Evolutionary conservation across 2,113 vertebrate species (phyloP).

Genomic region (Pelodiscus sinensis): DNA sequence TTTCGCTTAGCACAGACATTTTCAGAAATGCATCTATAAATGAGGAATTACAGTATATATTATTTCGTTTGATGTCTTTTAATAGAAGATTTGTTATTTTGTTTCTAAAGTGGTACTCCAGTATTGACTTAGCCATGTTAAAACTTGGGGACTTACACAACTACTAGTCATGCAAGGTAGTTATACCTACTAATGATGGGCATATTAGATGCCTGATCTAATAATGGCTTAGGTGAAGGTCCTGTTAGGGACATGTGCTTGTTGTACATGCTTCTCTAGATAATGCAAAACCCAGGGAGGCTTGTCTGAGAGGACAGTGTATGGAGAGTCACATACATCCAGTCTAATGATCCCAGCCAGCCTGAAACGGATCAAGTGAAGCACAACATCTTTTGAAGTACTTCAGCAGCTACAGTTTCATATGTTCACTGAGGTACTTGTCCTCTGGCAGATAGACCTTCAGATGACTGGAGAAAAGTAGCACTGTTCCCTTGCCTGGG

Average conservation of each 20-base stretch:
- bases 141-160: too few species aligned
- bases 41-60: background rate
- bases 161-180: background rate
- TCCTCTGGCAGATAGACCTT: background rate
- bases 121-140: background rate
- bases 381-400: background rate
- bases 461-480: background rate
- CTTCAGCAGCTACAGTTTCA: background rate
- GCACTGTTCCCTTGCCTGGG: background rate
- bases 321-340: background rate
- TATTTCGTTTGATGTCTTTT: background rate
- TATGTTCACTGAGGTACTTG: background rate
- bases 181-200: background rate
- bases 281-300: background rate
- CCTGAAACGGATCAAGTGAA: background rate
- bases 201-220: background rate
- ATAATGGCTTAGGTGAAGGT: background rate
- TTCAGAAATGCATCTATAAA: too few species aligned
- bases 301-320: background rate
- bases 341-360: background rate
- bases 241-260: background rate
- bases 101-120: background rate
- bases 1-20: too few species aligned
- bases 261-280: background rate
- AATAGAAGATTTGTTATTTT: background rate